Evolutionary conservation across 2,113 vertebrate species (phyloP).

Genomic region (Pungitius pungitius): DNA sequence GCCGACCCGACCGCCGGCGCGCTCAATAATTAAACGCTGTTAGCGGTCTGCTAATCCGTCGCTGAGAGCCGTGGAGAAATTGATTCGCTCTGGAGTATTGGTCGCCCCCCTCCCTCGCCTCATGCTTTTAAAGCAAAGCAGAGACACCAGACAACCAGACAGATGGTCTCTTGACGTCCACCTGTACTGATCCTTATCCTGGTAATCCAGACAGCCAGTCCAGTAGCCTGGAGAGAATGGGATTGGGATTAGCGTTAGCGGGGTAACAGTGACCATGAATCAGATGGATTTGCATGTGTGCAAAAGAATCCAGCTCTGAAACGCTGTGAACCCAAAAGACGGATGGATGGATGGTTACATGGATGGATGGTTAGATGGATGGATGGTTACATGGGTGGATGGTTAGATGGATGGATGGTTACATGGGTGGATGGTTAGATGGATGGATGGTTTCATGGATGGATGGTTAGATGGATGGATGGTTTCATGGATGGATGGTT

Average conservation of each 20-base stretch:
- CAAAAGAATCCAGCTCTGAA: neutral
- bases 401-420: no score
- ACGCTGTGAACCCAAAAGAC: neutral
- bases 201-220: constrained; percentile 60
- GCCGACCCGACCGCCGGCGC: neutral
- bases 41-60: neutral
- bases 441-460: no score
- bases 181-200: constrained; percentile 54
- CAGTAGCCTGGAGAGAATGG: constrained; percentile 22
- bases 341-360: no score
- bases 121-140: neutral
- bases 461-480: no score
- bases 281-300: constrained; percentile 15
- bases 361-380: no score
- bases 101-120: no score
- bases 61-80: neutral
- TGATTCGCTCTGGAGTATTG: neutral
- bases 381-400: no score
- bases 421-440: no score
- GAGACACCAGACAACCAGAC: constrained; percentile 25
- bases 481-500: no score
- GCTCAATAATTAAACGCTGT: neutral
- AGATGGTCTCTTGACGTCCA: constrained; percentile 35
- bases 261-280: constrained; percentile 35
- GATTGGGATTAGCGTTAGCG: constrained; percentile 51